Evolutionary conservation across 2,888 invertebrate genomes (phyloP), one percentile per base, ranked within the genome.

Genomic region (Drosophila neutralis): DNA sequence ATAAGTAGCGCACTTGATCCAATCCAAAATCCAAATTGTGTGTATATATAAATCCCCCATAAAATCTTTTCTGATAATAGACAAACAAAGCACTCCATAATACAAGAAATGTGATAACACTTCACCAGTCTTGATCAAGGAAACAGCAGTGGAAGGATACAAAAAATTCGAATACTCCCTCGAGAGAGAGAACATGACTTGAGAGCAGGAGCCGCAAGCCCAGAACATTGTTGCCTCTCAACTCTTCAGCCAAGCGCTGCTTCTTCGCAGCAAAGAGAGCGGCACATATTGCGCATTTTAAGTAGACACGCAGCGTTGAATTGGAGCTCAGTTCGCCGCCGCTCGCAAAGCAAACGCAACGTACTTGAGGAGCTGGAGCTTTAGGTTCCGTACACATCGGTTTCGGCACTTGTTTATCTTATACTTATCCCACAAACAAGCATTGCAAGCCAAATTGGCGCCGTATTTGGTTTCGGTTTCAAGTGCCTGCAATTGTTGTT

Each of bases 321-420:
- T 58, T 60, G 29, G 52, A 48, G 40, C 53, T 80, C 83, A 80
- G 83, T 80, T 70, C 35, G 67, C 52, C 70, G 74, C 58, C 70
- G 82, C 66, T 58, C 63, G 69, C 40, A 45, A 45, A 45, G 45
- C 65, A 68, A 66, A 62, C 76, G 24, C 51, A 63, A 51, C 66
- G 69, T 75, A 63, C 31, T 40, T 33, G 31, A 13, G 18, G 15
- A 24, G 24, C 31, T 13, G 24, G 11, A 11, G 24, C 24, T 42
- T 52, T 6, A 13, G 15, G 24, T 52, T 56, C 56, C 57, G 42
- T 42, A 49, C 53, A 42, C 38, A 18, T 31, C 58, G n/a, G 18
- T 60, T 57, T 27, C 58, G 64, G 33, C 67, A 21, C 11, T 36
- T 58, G 76, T 57, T 73, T 66, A 68, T 67, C 67, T 27, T 29